Conservation (phyloP, 2,113 vertebrate species). For the Ramphastos sulfuratus region DNA sequence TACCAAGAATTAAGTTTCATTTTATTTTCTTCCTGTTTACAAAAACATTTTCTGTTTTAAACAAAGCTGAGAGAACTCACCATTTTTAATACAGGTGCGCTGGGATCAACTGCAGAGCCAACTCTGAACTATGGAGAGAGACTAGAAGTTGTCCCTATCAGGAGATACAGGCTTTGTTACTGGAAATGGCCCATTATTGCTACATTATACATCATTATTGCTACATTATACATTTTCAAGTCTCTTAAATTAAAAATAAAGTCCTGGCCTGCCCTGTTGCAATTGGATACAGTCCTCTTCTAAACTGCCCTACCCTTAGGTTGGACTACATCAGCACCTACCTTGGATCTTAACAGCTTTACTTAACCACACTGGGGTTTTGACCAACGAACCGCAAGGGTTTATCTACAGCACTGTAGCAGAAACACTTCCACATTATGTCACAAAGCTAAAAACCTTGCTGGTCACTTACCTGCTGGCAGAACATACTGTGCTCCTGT, state of each 20-base stretch:
- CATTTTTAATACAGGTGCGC: background rate
- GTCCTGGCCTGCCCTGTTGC: background rate
- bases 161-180: background rate
- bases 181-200: background rate
- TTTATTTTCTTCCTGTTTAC: background rate
- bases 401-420: background rate
- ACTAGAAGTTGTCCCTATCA: background rate
- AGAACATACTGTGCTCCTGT: constrained; percentile 6
- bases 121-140: background rate
- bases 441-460: background rate
- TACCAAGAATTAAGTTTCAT: background rate
- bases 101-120: background rate
- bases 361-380: background rate
- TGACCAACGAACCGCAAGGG: background rate
- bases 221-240: background rate
- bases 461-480: constrained; percentile 2
- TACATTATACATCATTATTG: background rate
- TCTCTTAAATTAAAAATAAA: background rate
- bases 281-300: background rate
- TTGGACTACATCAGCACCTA: background rate
- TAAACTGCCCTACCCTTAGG: background rate
- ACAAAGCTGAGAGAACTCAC: background rate
- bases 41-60: background rate
- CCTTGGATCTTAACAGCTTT: background rate
- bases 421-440: constrained; percentile 1